Evolutionary conservation across 2,888 invertebrate species (phyloP).

Genomic region (Actias luna): DNA sequence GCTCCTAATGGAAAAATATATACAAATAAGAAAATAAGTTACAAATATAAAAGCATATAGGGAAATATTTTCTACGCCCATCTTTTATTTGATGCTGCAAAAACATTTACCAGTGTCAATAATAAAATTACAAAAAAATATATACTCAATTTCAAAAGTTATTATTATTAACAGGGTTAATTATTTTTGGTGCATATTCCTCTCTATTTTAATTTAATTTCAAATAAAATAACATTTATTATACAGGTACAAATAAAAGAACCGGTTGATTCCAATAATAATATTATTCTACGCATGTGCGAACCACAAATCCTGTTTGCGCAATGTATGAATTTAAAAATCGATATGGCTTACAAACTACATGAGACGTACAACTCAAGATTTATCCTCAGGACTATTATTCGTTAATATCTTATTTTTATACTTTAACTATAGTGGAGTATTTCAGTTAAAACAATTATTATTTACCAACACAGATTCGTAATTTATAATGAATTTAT

Average conservation of each 20-base stretch:
- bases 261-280: background rate
- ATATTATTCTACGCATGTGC: constrained; percentile 54
- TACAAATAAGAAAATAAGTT: too few species aligned
- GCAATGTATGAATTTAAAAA: constrained; percentile 45
- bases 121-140: too few species aligned
- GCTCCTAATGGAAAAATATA: too few species aligned
- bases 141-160: too few species aligned
- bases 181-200: too few species aligned
- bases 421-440: background rate
- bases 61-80: too few species aligned
- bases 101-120: too few species aligned
- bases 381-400: constrained; percentile 20
- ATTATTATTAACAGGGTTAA: too few species aligned
- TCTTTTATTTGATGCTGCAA: too few species aligned
- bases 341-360: constrained; percentile 49
- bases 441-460: background rate
- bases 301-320: constrained; percentile 44
- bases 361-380: constrained; percentile 36
- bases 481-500: too few species aligned
- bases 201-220: background rate
- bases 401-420: background rate
- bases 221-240: background rate
- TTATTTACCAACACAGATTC: too few species aligned
- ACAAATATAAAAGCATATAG: too few species aligned
- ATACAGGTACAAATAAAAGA: background rate